Evolutionary conservation across 2,888 invertebrate genomes (phyloP), one percentile per base, ranked within the genome.

Genomic region (Argyresthia goedartella): DNA sequence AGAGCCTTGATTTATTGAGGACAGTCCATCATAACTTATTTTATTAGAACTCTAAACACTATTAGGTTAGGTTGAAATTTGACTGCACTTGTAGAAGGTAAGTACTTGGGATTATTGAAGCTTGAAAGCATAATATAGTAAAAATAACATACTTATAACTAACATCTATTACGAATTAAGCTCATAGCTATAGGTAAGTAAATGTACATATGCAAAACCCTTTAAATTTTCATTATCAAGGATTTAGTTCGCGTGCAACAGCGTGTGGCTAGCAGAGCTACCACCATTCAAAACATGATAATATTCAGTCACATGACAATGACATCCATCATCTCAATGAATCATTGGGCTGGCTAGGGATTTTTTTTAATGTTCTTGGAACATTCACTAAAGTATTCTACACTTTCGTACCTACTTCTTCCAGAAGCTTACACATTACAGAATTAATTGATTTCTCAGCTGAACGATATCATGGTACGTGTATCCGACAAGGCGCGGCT

Each of bases 401-500:
- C 25, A 2, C 6, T 4, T 25, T 25, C 25, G 25, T 25, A 25
- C 25, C 6, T 6, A 25, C 25, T 25, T 25, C 25, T 25, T 2
- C 25, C 25, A 4, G 25, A 25, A 25, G 25, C 25, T 4, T 25
- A 35, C 35, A 48, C 13, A 34, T 44, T 49, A 15, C 44, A 50
- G 44, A 33, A 14, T 43, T 34, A 35, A 50, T 50, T 41, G 49
- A 49, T 49, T 48, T 48, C 36, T 48, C 36, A 8, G 15, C 41
- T 16, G 34, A 44, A 36, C 25, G n/a, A 36, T 49, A 6, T 49
- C 11, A 49, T 36, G 9, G 50, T 35, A 50, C 13, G 36, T 15
- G 34, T 25, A 34, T 10, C 9, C 8, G 65, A 63, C 72, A 74
- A 81, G 82, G 80, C 67, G 81, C 79, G 78, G 77, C 77, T 73